Percentiles rank a stretch among this genome's conserved stretches.
phyloP scores from a whole-genome alignment of 2,888 invertebrate genomes.

The Polia nebulosa region DNA sequence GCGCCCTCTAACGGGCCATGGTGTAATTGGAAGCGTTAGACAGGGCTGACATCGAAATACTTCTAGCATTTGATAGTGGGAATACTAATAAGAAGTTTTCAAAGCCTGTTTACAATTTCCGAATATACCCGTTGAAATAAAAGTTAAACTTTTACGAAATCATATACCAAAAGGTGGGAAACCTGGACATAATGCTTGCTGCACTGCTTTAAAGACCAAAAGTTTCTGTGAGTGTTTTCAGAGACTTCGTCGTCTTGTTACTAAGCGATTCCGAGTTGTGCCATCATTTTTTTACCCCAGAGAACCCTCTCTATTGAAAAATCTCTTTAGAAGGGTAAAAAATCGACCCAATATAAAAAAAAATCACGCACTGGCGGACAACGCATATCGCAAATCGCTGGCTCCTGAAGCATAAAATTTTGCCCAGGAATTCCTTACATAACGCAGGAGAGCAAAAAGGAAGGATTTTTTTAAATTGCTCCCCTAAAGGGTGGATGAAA shows the following conservation, averaged over 20 bases:
- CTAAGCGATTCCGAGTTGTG: not conserved
- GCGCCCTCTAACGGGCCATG: constrained; percentile 51
- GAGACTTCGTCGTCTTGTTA: not conserved
- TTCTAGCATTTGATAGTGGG: no score
- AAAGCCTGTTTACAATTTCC: no score
- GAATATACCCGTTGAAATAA: no score
- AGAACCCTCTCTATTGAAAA: not conserved
- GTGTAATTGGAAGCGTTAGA: constrained; percentile 46
- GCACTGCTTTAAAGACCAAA: not conserved
- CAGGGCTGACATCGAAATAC: constrained; percentile 43
- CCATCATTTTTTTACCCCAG: not conserved
- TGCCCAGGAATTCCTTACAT: no score
- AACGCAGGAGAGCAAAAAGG: no score
- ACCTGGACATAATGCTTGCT: not conserved
- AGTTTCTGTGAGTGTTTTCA: not conserved
- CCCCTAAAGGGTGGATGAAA: no score
- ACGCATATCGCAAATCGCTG: not conserved
- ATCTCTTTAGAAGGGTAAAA: no score
- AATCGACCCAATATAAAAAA: not conserved
- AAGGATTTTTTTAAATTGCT: no score
- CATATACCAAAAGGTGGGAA: not conserved
- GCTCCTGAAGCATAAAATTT: not conserved
- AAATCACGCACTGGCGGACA: not conserved
- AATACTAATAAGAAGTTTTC: no score
- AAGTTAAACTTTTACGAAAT: no score